Evolutionary conservation across 2,888 invertebrate genomes (phyloP).

Genomic region (Drosophila anceps): DNA sequence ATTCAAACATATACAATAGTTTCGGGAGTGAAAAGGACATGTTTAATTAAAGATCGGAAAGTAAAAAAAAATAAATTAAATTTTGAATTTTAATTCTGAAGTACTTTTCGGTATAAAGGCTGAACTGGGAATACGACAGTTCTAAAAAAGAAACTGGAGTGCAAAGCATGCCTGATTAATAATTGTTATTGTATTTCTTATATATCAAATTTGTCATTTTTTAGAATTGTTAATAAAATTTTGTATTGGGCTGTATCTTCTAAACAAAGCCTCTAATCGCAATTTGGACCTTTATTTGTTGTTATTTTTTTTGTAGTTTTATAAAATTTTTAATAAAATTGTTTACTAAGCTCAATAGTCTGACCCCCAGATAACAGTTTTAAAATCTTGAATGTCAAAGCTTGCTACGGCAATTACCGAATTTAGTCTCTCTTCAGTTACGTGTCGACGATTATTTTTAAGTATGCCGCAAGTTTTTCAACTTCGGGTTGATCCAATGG

Average conservation of each 20-base stretch:
- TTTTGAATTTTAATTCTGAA: neutral
- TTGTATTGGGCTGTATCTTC: too few relatives aligned
- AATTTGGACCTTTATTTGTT: too few relatives aligned
- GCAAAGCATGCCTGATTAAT: neutral
- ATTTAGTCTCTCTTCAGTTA: neutral
- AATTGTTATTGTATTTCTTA: neutral
- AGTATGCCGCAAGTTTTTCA: slow-evolving; percentile 2
- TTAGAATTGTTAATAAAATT: too few relatives aligned
- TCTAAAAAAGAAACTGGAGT: neutral
- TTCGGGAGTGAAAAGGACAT: neutral
- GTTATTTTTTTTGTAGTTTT: too few relatives aligned
- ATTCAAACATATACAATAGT: slow-evolving; percentile 83
- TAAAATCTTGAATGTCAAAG: slow-evolving; percentile 8
- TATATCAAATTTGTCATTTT: too few relatives aligned
- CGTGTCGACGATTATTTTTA: slow-evolving; percentile 63
- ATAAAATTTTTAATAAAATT: too few relatives aligned
- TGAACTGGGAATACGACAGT: neutral
- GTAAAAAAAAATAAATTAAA: neutral
- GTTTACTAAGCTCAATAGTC: neutral
- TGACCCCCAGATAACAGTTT: neutral
- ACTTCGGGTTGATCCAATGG: slow-evolving; percentile 44
- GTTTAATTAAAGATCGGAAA: neutral
- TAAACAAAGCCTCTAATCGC: too few relatives aligned
- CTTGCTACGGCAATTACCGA: neutral
- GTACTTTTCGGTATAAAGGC: neutral